Conservation (phyloP, 92 coral and sea anemone genomes). For the Pocillopora meandrina region DNA sequence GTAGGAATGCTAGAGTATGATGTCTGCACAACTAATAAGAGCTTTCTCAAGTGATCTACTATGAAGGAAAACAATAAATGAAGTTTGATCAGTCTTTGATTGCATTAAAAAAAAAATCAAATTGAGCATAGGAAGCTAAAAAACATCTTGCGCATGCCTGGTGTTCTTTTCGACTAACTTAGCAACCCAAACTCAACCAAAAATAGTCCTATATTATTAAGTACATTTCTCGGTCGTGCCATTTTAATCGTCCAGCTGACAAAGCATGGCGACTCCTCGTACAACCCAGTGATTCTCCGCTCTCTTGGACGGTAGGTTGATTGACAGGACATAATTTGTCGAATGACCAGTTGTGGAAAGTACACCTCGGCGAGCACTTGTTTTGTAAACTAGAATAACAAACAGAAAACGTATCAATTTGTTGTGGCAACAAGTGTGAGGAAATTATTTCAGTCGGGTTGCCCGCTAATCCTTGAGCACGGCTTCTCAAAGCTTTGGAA, state of each 20-base stretch:
- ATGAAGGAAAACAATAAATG: too few relatives aligned
- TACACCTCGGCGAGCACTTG: constrained; percentile 97
- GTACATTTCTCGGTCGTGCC: background rate
- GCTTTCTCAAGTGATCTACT: too few relatives aligned
- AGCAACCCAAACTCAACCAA: background rate
- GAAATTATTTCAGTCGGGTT: background rate
- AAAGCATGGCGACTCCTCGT: constrained; percentile 98
- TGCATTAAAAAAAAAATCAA: too few relatives aligned
- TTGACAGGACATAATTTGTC: constrained; percentile 91
- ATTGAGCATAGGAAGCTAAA: too few relatives aligned
- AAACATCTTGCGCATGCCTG: too few relatives aligned
- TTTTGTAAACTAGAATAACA: constrained; percentile 82
- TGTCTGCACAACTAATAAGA: too few relatives aligned
- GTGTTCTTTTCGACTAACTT: too few relatives aligned
- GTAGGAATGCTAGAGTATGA: too few relatives aligned
- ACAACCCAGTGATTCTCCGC: constrained; percentile 91
- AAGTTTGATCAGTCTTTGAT: too few relatives aligned
- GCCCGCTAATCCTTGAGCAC: too few relatives aligned
- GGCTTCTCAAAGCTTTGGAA: too few relatives aligned
- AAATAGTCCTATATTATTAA: background rate
- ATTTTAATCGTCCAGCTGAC: constrained; percentile 86
- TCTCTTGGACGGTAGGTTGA: constrained; percentile 85
- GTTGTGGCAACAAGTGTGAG: background rate
- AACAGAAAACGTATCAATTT: background rate
- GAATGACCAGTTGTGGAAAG: constrained; percentile 99